Evolutionary conservation across 2,888 invertebrate genomes (phyloP), one percentile per base, ranked within the genome.

Genomic region (Masnerella sp.): DNA sequence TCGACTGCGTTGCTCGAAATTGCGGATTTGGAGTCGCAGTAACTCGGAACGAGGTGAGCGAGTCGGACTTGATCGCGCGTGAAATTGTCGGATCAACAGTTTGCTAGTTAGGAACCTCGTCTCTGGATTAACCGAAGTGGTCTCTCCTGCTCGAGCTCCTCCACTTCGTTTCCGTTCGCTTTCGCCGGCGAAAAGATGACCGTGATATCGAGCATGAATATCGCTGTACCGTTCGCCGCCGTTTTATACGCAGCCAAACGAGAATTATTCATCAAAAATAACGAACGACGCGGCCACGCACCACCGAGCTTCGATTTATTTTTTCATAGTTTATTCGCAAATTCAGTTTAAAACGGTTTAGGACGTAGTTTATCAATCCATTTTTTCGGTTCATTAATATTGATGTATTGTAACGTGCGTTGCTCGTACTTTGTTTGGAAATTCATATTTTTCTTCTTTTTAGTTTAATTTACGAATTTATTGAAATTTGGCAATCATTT

Each of bases 71-170:
- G 78, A 80, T 79, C 77, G 78, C 59, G 77, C 78, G 73, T 77
- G 74, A 80, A 77, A 79, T 80, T 75, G 74, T 68, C 73, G 76
- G 75, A 80, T 81, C 80, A 80, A 82, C 77, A 79, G 78, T 80
- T 80, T 77, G 78, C 77, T 61, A 75, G 77, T 74, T 77, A 75
- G 77, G 51, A 75, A 40, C 69, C 73, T 76, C 77, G 69, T 73
- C 73, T 43, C 34, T 54, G 65, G 73, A 68, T 75, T 69, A 69
- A 59, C 45, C 49, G 51, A 36, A 69, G 67, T 62, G 56, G 64
- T 67, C 67, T 56, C 34, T 38, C 38, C 40, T 49, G 47, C 61
- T 47, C 22, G 9, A 32, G 30, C 52, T 45, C 45, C 43, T 28
- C 17, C 36, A 40, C 51, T 59, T 40, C 47, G 67, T 64, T 69